Evolutionary conservation across 1,140 invertebrate genomes (phyloP), one percentile per base, ranked within the genome.

Genomic region (Centruroides sculpturatus): DNA sequence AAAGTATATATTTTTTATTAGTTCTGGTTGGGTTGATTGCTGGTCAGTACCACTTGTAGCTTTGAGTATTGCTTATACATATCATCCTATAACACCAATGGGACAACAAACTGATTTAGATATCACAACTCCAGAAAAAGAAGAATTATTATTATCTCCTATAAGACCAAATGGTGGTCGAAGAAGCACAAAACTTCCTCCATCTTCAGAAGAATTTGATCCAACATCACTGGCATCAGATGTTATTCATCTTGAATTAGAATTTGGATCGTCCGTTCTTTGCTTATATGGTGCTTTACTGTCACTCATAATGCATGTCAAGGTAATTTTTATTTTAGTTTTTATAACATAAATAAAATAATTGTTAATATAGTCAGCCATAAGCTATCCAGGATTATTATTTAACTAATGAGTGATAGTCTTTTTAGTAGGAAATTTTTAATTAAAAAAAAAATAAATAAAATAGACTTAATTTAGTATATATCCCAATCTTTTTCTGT

Each of bases 31-130:
- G 94, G 82, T 95, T 3, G 91, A 95, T 70, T 96, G 92, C 71
- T 95, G 92, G 92, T 86, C 85, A 11, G 91, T 95, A 5, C 90
- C 91, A 0, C 94, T 95, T 60, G 85, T 93, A 34, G 89, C 90
- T 4, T 76, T 97, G 12, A 91, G 86, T 67, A 90, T 97, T 34
- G 82, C 83, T 61, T 97, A 94, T 72, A 84, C 81, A 1, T 97
- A 94, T 72, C 92, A 96, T 73, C 91, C 92, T 0, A 89, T 89
- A 5, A 86, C 87, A 1, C 70, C 90, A 34, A 41, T 51, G 7
- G 34, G 23, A 35, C 62, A 56, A 35, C 11, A 23, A 50, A 56
- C 56, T 36, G 59, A 63, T 56, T 48, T 67, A 13, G 86, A 92
- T 70, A 88, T 93, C 47, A 90, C 91, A 0, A 93, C 90, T 3